Evolutionary conservation across 2,888 invertebrate species (phyloP).

Genomic region (Nemoura dubitans): DNA sequence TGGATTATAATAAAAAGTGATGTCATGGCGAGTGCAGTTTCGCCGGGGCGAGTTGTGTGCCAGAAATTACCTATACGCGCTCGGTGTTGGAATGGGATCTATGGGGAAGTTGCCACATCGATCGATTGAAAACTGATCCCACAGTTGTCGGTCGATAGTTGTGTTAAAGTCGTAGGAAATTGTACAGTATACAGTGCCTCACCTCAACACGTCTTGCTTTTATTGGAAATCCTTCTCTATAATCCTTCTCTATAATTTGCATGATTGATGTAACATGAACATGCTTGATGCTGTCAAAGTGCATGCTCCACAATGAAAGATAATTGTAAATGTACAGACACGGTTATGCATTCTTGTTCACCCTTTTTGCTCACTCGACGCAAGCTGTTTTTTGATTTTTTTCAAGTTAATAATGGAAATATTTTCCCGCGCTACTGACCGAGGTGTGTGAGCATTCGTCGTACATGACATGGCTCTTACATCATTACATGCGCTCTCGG

Average conservation of each 20-base stretch:
- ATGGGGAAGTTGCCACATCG: constrained; percentile 2
- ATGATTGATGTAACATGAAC: constrained; percentile 20
- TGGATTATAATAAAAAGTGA: constrained; percentile 7
- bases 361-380: neutral
- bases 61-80: neutral
- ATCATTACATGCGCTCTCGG: constrained; percentile 16
- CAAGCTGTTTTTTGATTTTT: neutral
- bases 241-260: constrained; percentile 27
- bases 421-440: constrained; percentile 19
- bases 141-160: neutral
- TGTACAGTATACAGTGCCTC: neutral
- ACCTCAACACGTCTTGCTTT: neutral
- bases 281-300: constrained; percentile 30
- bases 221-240: constrained; percentile 23
- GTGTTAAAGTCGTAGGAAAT: neutral
- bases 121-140: neutral
- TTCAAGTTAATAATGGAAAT: constrained; percentile 21
- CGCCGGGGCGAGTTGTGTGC: neutral
- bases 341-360: constrained; percentile 1
- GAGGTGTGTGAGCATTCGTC: neutral
- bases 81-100: neutral
- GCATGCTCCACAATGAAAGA: constrained; percentile 21
- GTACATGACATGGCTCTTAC: constrained; percentile 25
- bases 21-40: neutral
- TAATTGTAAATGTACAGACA: constrained; percentile 32